Base-by-base conservation (phyloP, 2,888 invertebrate species). In the Teleogryllus oceanicus region DNA sequence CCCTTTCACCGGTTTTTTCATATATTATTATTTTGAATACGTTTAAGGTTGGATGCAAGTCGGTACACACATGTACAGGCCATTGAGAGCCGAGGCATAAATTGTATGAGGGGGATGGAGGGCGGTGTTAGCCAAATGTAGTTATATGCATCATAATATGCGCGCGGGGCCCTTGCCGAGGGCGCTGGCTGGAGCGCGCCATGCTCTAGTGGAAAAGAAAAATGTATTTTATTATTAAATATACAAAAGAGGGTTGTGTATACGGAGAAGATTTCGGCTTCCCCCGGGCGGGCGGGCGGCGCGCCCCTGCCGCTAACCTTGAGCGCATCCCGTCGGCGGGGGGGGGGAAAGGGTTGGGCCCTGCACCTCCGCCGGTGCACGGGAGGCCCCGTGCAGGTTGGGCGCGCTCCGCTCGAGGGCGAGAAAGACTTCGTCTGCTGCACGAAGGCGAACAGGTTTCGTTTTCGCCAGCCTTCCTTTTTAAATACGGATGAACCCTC, bases 171-270 rank as follows among this genome's bases (percentile, higher is more conserved):
- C 62, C 62, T 62, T 8, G 62, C 4, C 16, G n/a, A 62, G 62
- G 13, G 62, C 62, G 3, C 16, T 11, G 16, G 62, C 16, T 13
- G 62, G n/a, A n/a, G 62, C 62, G 13, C n/a, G 50, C 86, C 87
- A 88, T 87, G 88, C 87, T 88, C 87, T 86, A 85, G 85, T 88
- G 88, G 87, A 86, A 86, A 87, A 88, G 87, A 87, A 88, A 88
- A 87, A 88, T 88, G 87, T 85, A 86, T 87, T 87, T 87, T 86
- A 87, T 87, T 87, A 87, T 87, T 85, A 85, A 83, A 83, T 83
- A 84, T 83, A 87, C 86, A 87, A 87, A 86, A 79, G 80, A 49
- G 75, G 21, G 79, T 24, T 79, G 78, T 62, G 62, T 62, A 62
- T 62, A 62, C 62, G 62, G 62, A 62, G 62, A 62, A 62, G 62